phyloP scores from a whole-genome alignment of 2,113 vertebrate species.

The Pluvialis apricaria region DNA sequence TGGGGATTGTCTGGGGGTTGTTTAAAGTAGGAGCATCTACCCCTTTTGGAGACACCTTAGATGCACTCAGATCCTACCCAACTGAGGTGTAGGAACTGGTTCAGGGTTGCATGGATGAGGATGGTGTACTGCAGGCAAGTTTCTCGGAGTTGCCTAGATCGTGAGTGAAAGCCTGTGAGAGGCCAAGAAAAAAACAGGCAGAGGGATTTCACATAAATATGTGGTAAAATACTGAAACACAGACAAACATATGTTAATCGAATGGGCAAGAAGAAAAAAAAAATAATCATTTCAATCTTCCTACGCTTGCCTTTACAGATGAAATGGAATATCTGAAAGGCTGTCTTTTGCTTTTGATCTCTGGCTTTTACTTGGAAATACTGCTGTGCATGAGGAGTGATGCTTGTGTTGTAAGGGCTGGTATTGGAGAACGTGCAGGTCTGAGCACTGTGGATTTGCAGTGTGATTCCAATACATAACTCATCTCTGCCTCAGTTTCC shows the following conservation, averaged over 20 bases:
- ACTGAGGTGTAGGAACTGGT: neutral
- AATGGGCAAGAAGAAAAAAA: neutral
- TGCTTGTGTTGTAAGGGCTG: neutral
- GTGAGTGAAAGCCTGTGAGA: neutral
- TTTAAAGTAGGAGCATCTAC: neutral
- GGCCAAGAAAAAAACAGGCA: neutral
- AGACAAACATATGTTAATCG: slow-evolving; percentile 41
- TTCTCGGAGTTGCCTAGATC: neutral
- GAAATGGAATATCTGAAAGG: slow-evolving; percentile 35
- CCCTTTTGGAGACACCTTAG: neutral
- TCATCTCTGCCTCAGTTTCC: slow-evolving; percentile 31
- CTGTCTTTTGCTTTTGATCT: slow-evolving; percentile 47
- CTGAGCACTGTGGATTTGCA: neutral
- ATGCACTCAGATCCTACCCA: fast-evolving
- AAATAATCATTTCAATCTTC: slow-evolving; percentile 37
- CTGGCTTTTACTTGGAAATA: neutral
- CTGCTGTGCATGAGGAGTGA: neutral
- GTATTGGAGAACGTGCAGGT: neutral
- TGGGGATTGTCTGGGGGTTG: neutral
- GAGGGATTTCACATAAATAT: neutral
- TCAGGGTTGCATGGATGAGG: neutral
- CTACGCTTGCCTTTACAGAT: neutral
- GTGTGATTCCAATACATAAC: neutral
- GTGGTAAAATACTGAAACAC: slow-evolving; percentile 7
- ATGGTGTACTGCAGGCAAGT: neutral